Base-by-base conservation (phyloP, 2,888 invertebrate species). In the Archaeoteleia sp. region DNA sequence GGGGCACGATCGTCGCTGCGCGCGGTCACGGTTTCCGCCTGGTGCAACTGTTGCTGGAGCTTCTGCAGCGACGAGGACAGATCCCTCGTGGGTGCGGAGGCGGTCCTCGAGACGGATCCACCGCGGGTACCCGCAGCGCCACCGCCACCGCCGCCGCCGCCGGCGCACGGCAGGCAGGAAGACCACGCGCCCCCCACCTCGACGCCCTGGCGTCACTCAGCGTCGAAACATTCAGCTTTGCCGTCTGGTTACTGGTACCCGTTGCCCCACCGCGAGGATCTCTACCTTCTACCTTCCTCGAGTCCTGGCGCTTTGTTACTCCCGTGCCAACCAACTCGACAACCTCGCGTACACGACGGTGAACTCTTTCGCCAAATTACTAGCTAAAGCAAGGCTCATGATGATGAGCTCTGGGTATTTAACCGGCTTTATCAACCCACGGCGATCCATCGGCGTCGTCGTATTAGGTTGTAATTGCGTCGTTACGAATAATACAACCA, bases 61-160 rank as follows among this genome's bases (percentile, higher is more conserved):
- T 82, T 80, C 43, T 75, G 74, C 70, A 76, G 72, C 66, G 73
- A 70, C 69, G 77, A 87, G 85, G 71, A 73, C 65, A 74, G 87
- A 76, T 84, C 75, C 62, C 66, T 85, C 67, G 89, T 89, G 73
- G 89, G 87, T 65, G 90, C 90, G 51, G 90, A 90, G 45, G 90
- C 90, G 39, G 90, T 88, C 76, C 89, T 89, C 80, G 89, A 89
- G 34, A 78, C 76, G 67, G 71, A 61, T 35, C 67, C 67, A 70
- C 74, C 73, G 68, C 60, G 67, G 61, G 73, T 70, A 65, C 74
- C 74, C 67, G 67, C 65, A 54, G 66, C 27, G 7, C 74, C 81
- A 79, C 80, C 83, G 78, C 82, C 84, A 78, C 82, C 82, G 72
- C 82, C 82, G 79, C 85, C 84, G 82, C 85, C 88, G 87, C 87